Evolutionary conservation across 2,797 vertebrate genomes (phyloP).

Genomic region (Argentina silus): DNA sequence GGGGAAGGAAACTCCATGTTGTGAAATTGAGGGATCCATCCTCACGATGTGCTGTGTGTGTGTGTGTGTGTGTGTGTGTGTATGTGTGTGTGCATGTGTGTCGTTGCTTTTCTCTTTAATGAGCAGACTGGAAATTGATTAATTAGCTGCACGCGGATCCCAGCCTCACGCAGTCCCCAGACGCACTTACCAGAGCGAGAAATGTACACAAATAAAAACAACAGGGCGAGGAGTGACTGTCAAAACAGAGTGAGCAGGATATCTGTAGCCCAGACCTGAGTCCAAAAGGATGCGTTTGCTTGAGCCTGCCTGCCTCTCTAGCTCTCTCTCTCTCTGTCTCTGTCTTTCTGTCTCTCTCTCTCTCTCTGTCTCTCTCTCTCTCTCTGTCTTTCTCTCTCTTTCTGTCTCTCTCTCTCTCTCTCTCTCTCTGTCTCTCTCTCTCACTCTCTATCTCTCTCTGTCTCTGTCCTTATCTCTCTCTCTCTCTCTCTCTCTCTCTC

Average conservation of each 20-base stretch:
- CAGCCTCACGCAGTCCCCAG: slow-evolving; percentile 39
- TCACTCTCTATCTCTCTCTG: too few relatives aligned
- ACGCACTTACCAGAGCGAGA: slow-evolving; percentile 40
- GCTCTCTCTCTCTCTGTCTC: too few relatives aligned
- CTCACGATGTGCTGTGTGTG: not conserved
- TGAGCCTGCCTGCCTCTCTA: too few relatives aligned
- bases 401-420: too few relatives aligned
- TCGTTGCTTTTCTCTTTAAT: slow-evolving; percentile 55
- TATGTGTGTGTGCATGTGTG: not conserved
- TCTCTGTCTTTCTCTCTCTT: too few relatives aligned
- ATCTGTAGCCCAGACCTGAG: not conserved
- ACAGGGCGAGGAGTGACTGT: not conserved
- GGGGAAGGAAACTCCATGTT: not conserved
- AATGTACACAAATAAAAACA: slow-evolving; percentile 23
- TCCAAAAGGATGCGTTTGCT: not conserved
- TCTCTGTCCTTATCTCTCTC: too few relatives aligned
- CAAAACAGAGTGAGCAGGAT: not conserved
- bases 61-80: slow-evolving; percentile 8
- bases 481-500: too few relatives aligned
- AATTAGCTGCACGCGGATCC: slow-evolving; percentile 59
- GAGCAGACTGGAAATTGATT: slow-evolving; percentile 59
- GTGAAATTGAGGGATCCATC: too few relatives aligned
- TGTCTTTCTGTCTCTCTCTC: too few relatives aligned
- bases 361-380: too few relatives aligned
- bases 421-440: too few relatives aligned